Percentiles rank a stretch among this genome's conserved stretches.
Evolutionary conservation across 2,113 vertebrate genomes (phyloP).

Genomic region (Planiliza haematocheilus): DNA sequence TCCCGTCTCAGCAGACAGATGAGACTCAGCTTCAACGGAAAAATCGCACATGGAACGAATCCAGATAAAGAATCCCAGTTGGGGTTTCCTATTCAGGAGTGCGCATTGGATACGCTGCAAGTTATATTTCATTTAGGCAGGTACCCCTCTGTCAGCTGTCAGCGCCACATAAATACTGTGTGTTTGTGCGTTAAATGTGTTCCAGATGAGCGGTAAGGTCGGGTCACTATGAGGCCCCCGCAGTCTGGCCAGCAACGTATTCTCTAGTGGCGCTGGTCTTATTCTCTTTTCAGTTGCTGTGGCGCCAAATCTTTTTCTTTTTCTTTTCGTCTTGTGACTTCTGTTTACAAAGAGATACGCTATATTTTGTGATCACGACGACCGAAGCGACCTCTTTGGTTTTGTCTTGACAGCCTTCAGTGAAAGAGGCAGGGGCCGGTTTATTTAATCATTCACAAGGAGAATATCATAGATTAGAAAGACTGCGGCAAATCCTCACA

Average conservation of each 20-base stretch:
- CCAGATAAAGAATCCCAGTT: constrained; percentile 60
- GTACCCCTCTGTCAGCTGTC: constrained; percentile 63
- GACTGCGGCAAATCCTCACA: too few species aligned
- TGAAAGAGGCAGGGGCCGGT: too few species aligned
- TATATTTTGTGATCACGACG: neutral
- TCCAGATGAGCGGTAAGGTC: constrained; percentile 74
- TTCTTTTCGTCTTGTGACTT: neutral
- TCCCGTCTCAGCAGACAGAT: constrained; percentile 53
- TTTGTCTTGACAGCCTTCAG: too few species aligned
- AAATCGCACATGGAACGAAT: constrained; percentile 65
- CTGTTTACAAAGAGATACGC: neutral
- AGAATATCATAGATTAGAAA: too few species aligned
- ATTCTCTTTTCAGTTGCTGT: neutral
- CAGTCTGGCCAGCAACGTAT: constrained; percentile 31
- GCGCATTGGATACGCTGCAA: constrained; percentile 41
- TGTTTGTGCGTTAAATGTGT: constrained; percentile 65
- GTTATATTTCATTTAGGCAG: constrained; percentile 64
- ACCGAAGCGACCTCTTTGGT: neutral
- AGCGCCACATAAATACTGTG: constrained; percentile 41
- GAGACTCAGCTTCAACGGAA: constrained; percentile 61
- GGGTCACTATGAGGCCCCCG: constrained; percentile 34
- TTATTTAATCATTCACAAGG: too few species aligned
- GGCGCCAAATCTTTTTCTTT: neutral
- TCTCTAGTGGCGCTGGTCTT: constrained; percentile 4
- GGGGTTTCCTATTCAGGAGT: constrained; percentile 52